phyloP scores from a whole-genome alignment of 2,113 vertebrate species.

The Xerus inauris region DNA sequence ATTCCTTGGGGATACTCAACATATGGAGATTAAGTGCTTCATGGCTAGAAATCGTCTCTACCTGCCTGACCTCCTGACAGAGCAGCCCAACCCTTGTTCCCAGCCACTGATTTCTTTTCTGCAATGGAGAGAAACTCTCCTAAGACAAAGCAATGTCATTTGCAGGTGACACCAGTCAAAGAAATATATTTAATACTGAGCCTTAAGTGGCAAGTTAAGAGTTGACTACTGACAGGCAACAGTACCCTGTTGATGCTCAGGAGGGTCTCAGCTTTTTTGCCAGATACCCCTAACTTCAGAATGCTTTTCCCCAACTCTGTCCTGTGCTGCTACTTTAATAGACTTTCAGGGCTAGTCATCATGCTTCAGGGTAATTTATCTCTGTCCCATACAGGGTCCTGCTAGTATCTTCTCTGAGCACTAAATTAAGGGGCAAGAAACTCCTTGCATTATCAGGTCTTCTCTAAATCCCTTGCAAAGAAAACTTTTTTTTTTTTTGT shows the following conservation, averaged over 20 bases:
- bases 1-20: slow-evolving; percentile 61
- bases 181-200: neutral
- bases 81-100: neutral
- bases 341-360: neutral
- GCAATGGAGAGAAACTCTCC: neutral
- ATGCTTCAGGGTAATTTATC: neutral
- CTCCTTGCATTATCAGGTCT: neutral
- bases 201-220: neutral
- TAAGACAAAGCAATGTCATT: neutral
- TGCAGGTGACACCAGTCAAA: neutral
- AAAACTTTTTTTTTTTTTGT: neutral
- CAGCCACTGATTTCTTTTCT: neutral
- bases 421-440: neutral
- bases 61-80: neutral
- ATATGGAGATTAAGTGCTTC: slow-evolving; percentile 64
- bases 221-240: neutral
- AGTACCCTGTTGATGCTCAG: neutral
- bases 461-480: neutral
- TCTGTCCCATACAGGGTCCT: neutral
- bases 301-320: neutral
- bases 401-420: neutral
- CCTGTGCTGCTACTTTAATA: neutral
- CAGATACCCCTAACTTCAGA: neutral
- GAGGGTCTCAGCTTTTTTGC: neutral
- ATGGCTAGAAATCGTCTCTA: slow-evolving; percentile 40